Evolutionary conservation across 1,140 invertebrate genomes (phyloP), one percentile per base, ranked within the genome.

Genomic region (Drosophila repleta): DNA sequence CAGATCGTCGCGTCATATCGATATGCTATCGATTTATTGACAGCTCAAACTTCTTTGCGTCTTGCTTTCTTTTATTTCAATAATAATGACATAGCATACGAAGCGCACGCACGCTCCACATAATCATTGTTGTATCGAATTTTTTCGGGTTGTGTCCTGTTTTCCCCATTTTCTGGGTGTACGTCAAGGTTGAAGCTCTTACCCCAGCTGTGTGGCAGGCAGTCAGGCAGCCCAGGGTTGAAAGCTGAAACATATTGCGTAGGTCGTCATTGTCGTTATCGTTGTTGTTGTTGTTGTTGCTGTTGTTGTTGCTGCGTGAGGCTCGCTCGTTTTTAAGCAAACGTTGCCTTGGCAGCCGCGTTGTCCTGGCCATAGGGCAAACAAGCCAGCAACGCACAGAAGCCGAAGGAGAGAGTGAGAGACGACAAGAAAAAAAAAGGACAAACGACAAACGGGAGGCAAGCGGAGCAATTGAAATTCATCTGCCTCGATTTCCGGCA

Each of bases 231-330:
- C 45, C 73, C 45, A 51, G 60, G 70, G 81, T 76, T 80, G 69
- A 81, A 82, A 87, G 78, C 84, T 56, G 73, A 88, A 83, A 82
- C 84, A 83, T 89, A 88, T 88, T 88, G 83, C 83, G 83, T 88
- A 88, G 84, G 83, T 88, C 83, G 76, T 66, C 41, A 39, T 70
- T 45, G 51, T 74, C 29, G 49, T 55, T 46, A 26, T 60, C 41
- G 24, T 48, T 64, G 39, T 20, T 45, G 17, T 41, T 55, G 39
- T 17, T 71, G 74, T 57, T 29, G 26, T 70, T 45, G 51, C 69
- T 18, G 49, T 49, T 72, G 49, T 46, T 67, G 37, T 15, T 49
- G 62, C 80, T 87, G 83, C 71, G 82, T 87, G 82, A 69, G 68
- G 68, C 71, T 48, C 51, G 66, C 64, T 61, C 62, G 70, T 72